A percentile compares a stretch with the other conserved stretches of the same genome.
These are phyloP conservation scores for Fregetta grallaria DNA, from an alignment of 2,113 vertebrate species.

Conservation along the genomic window DNA sequence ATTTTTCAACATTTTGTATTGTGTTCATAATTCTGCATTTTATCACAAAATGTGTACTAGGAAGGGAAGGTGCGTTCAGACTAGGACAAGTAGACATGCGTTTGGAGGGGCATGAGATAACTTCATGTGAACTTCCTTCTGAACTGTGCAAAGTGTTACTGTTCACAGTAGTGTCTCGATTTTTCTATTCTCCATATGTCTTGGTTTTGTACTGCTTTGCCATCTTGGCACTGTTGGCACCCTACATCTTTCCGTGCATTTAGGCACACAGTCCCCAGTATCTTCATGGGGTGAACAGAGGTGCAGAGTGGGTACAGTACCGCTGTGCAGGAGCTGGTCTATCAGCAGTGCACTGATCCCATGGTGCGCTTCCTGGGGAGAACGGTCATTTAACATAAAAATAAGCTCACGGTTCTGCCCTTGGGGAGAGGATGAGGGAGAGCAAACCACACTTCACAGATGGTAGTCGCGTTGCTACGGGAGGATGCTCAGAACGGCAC, in stretches of 20 bases:
- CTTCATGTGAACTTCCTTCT: neutral
- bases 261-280: rapidly evolving
- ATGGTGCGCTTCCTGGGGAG: neutral
- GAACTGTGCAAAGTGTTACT: rapidly evolving
- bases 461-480: neutral
- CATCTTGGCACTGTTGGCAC: neutral
- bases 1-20: constrained; percentile 69
- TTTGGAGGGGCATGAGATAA: neutral
- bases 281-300: neutral
- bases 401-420: neutral
- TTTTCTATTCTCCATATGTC: neutral
- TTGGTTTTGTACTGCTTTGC: neutral
- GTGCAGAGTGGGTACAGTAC: rapidly evolving
- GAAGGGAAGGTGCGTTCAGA: neutral
- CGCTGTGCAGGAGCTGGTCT: neutral
- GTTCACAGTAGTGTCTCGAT: neutral
- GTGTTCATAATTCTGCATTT: neutral
- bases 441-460: neutral
- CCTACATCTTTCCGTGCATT: rapidly evolving
- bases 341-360: rapidly evolving
- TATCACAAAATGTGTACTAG: neutral
- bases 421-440: neutral
- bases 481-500: neutral
- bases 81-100: rapidly evolving
- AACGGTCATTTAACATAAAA: neutral